Conservation (phyloP, 2,113 vertebrate genomes). For the Apodemus sylvaticus region DNA sequence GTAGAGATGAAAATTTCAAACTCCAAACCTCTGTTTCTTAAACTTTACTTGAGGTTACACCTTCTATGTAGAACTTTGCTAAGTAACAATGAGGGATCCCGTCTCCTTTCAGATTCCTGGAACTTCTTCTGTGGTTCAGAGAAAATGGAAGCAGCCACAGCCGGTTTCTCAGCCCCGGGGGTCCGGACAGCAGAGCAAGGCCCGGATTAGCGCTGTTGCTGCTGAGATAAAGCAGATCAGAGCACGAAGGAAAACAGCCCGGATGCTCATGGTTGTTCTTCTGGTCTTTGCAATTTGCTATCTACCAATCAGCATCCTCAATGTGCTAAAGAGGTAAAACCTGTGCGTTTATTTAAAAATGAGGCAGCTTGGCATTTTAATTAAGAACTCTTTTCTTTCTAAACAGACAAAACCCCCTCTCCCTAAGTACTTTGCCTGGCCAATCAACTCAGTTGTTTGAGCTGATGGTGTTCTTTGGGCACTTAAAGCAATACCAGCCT, state of each 20-base stretch:
- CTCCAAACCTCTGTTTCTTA: not conserved
- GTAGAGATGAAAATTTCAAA: not conserved
- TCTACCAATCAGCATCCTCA: conserved; percentile 97
- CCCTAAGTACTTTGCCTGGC: not conserved
- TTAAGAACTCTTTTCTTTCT: not conserved
- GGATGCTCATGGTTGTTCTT: conserved; percentile 98
- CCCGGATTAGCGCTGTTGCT: conserved; percentile 89
- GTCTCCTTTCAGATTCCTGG: conserved; percentile 92
- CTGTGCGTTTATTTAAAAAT: conserved; percentile 5
- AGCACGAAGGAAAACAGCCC: conserved; percentile 94
- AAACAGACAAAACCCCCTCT: not conserved
- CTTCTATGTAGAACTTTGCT: conserved; percentile 30
- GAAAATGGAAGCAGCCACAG: conserved; percentile 92
- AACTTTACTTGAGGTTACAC: not conserved
- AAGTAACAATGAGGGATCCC: conserved; percentile 33
- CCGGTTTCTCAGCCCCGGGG: conserved; percentile 84
- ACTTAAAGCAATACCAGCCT: not conserved
- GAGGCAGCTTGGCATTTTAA: conserved; percentile 8
- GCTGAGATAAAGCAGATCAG: conserved; percentile 97
- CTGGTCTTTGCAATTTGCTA: conserved; percentile 97
- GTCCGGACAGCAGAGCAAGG: conserved; percentile 86
- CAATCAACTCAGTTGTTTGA: not conserved
- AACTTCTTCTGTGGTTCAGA: conserved; percentile 93
- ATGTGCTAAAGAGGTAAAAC: conserved; percentile 95
- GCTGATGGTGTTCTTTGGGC: not conserved